phyloP scores from a whole-genome alignment of 2,888 invertebrate species.

The Palloptera scutellata region DNA sequence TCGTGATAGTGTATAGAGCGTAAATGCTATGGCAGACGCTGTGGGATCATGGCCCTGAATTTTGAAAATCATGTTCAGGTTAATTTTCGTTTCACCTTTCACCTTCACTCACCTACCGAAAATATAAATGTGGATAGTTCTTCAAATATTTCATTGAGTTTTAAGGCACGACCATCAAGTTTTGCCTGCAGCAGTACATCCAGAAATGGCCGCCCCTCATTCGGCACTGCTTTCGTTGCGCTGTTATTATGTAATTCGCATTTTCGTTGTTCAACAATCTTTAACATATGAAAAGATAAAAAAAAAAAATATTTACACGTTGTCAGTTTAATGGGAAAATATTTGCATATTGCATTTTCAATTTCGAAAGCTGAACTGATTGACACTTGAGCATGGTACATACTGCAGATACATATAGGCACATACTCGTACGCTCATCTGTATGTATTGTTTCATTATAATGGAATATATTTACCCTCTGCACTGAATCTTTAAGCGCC shows the following conservation, averaged over 20 bases:
- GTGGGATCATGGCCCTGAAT: slow-evolving; percentile 69
- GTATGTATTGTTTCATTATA: too few relatives aligned
- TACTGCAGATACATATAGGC: not conserved
- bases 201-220: slow-evolving; percentile 44
- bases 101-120: slow-evolving; percentile 42
- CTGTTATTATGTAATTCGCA: slow-evolving; percentile 32
- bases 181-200: slow-evolving; percentile 52
- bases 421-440: not conserved
- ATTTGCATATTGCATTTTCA: slow-evolving; percentile 3
- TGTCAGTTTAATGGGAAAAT: not conserved
- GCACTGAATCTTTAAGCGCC: slow-evolving; percentile 46
- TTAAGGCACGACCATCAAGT: slow-evolving; percentile 49
- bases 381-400: too few relatives aligned
- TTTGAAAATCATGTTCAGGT: not conserved
- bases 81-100: not conserved
- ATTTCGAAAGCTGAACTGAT: not conserved
- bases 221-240: slow-evolving; percentile 31
- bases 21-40: slow-evolving; percentile 67
- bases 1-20: slow-evolving; percentile 66
- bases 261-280: slow-evolving; percentile 47
- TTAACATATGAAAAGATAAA: slow-evolving; percentile 25
- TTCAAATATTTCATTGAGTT: slow-evolving; percentile 51
- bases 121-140: slow-evolving; percentile 59
- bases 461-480: slow-evolving; percentile 38
- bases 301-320: not conserved